These are phyloP conservation scores for Buceros bicornis DNA, from an alignment of 2,797 vertebrate species.

Conservation along the genomic window DNA sequence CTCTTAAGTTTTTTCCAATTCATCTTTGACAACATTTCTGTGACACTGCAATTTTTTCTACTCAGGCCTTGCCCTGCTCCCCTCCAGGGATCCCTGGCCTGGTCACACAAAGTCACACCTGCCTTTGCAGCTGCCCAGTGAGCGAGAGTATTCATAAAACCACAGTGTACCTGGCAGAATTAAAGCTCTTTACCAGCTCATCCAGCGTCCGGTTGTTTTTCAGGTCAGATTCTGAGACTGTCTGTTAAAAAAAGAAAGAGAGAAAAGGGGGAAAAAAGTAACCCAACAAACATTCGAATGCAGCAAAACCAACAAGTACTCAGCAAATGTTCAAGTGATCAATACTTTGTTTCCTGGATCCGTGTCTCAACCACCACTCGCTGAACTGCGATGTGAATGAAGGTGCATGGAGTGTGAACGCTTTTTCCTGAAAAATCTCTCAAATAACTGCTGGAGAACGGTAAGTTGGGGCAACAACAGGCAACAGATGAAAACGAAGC, in stretches of 20 bases:
- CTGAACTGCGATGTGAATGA: not conserved
- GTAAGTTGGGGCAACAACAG: not conserved
- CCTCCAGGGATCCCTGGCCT: not conserved
- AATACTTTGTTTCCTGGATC: not conserved
- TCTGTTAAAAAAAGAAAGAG: constrained; percentile 76
- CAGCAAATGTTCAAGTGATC: constrained; percentile 28
- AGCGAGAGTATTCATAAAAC: not conserved
- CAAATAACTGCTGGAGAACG: not conserved
- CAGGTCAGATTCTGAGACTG: constrained; percentile 88
- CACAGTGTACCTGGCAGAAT: constrained; percentile 86
- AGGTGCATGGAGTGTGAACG: not conserved
- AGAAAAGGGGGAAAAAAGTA: rapidly evolving
- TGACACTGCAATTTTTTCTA: rapidly evolving
- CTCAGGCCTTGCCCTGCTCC: not conserved
- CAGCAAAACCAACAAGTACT: constrained; percentile 14
- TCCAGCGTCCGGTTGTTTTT: constrained; percentile 93
- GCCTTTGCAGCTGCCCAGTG: not conserved
- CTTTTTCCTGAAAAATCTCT: not conserved
- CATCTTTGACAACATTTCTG: not conserved
- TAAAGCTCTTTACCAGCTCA: constrained; percentile 89
- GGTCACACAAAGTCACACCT: not conserved
- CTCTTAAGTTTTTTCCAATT: not conserved
- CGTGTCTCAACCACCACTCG: not conserved
- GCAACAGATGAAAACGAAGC: not conserved
- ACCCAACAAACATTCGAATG: not conserved